Evolutionary conservation across 2,113 vertebrate species (phyloP).

Genomic region (Myotis lucifugus): DNA sequence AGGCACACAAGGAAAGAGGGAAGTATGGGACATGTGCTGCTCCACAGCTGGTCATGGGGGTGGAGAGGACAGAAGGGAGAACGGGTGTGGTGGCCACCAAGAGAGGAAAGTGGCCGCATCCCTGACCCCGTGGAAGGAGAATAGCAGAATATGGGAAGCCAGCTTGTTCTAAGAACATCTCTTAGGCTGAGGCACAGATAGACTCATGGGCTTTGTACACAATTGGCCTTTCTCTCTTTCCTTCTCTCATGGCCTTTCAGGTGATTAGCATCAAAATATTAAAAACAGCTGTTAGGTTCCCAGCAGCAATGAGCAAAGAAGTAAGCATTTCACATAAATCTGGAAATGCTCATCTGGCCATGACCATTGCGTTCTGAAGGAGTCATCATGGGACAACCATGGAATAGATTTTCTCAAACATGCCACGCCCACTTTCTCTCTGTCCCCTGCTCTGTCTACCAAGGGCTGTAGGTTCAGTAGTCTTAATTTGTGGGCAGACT

Average conservation of each 20-base stretch:
- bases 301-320: not conserved
- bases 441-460: not conserved
- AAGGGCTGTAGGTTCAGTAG: not conserved
- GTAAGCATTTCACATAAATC: not conserved
- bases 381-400: not conserved
- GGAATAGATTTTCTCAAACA: not conserved
- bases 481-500: not conserved
- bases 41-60: not conserved
- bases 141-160: not conserved
- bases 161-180: not conserved
- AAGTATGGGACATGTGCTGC: not conserved
- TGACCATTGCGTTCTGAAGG: not conserved
- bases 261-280: constrained; percentile 33
- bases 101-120: not conserved
- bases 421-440: not conserved
- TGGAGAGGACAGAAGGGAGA: not conserved
- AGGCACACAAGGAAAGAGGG: not conserved
- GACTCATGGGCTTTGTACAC: not conserved
- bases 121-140: not conserved
- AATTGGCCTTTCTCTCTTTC: not conserved
- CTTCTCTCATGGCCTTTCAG: not conserved
- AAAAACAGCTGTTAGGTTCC: constrained; percentile 2
- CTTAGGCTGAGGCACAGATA: not conserved
- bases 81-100: not conserved
- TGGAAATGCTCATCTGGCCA: not conserved